Base-by-base conservation (phyloP, 1,140 invertebrate species). In the Chrysoperla carnea region DNA sequence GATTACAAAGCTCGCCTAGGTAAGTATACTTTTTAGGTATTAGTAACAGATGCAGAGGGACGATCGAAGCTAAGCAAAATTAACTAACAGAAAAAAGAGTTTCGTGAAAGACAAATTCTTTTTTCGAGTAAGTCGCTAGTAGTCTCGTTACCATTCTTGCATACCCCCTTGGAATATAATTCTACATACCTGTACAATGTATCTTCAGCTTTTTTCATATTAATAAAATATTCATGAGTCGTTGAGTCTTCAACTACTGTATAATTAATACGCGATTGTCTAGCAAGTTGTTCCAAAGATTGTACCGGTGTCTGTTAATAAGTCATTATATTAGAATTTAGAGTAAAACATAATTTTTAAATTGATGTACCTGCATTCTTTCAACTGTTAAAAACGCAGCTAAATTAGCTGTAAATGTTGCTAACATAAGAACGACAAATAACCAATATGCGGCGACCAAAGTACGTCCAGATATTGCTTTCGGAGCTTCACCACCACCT, bases 351-450 rank as follows among this genome's bases (percentile, higher is more conserved):
- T 38, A 36, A 23, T 36, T 28, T 6, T 15, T 39, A 12, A 39
- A 2, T 14, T n/a, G n/a, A n/a, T 33, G 43, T 59, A 82, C 81
- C 71, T 89, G 87, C 90, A 93, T 93, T 56, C 88, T 75, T 63
- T 92, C 91, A 3, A 96, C 91, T 0, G 92, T 97, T 1, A 98
- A 70, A 59, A 97, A 95, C 2, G 92, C 92, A 4, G 93, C 93
- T 48, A 97, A 64, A 62, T 98, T 98, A 5, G 93, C 93, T 0
- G 93, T 97, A 60, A 97, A 97, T 1, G 93, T 92, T 1, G 88
- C 86, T 49, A 92, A 57, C 84, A 92, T 92, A 1, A 93, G 67
- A 0, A 91, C 85, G 4, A 91, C 86, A 60, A 92, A 93, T 0
- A 93, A 65, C 88, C 88, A 93, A 57, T 92, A 93, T 9, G 86